These are phyloP conservation scores for Diarsia brunnea DNA, from an alignment of 2,888 invertebrate species.

Conservation along the genomic window DNA sequence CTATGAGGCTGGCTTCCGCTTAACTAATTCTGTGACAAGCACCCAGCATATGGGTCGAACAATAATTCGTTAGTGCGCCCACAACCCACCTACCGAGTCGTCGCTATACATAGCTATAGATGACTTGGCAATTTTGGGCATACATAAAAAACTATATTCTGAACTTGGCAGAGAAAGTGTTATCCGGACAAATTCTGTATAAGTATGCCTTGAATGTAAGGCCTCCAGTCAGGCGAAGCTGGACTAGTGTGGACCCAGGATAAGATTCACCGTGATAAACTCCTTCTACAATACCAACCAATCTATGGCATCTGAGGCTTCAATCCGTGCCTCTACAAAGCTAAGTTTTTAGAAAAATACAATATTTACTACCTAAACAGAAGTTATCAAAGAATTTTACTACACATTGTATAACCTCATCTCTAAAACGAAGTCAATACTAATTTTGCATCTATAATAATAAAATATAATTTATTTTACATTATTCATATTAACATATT, in stretches of 20 bases:
- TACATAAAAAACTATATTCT: too few species aligned
- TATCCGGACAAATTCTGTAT: too few species aligned
- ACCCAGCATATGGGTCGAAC: too few species aligned
- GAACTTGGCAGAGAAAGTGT: too few species aligned
- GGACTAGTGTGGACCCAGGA: background rate
- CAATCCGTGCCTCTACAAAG: slow-evolving; percentile 36
- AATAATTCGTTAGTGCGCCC: too few species aligned
- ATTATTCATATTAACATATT: background rate
- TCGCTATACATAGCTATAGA: too few species aligned
- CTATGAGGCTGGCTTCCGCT: too few species aligned
- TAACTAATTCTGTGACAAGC: too few species aligned
- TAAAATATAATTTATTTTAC: background rate
- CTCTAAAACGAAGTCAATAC: slow-evolving; percentile 28
- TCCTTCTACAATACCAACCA: background rate
- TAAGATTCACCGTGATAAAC: slow-evolving; percentile 10
- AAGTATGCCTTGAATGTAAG: too few species aligned
- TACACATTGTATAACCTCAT: slow-evolving; percentile 27
- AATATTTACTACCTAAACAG: slow-evolving; percentile 38
- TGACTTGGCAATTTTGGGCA: too few species aligned
- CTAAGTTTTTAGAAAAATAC: slow-evolving; percentile 46
- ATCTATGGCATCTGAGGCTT: background rate
- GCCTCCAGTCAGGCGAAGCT: too few species aligned
- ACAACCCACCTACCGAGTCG: too few species aligned
- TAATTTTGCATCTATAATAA: slow-evolving; percentile 21
- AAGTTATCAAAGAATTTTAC: slow-evolving; percentile 32